These are phyloP conservation scores for Fregata magnificens DNA, from an alignment of 2,113 vertebrate genomes.

Conservation along the genomic window DNA sequence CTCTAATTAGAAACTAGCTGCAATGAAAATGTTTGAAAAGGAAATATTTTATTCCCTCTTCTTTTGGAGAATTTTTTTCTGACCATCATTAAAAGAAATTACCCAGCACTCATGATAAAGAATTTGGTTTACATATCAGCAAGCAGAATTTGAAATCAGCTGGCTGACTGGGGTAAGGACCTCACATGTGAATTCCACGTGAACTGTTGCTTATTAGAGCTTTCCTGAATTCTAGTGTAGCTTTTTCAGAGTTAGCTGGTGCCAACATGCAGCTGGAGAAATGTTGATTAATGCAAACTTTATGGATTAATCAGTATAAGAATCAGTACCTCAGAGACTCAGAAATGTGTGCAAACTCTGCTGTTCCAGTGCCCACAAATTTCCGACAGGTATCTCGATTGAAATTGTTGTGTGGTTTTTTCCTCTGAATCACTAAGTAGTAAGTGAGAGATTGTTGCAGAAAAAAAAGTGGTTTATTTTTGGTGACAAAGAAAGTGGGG, in stretches of 20 bases:
- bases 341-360: neutral
- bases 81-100: neutral
- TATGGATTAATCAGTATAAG: slow-evolving; percentile 34
- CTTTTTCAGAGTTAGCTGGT: neutral
- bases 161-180: neutral
- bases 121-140: neutral
- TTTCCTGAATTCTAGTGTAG: neutral
- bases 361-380: neutral
- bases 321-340: neutral
- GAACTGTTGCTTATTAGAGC: neutral
- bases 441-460: neutral
- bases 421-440: neutral
- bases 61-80: neutral
- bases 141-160: slow-evolving; percentile 1
- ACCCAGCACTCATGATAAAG: neutral
- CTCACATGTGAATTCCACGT: neutral
- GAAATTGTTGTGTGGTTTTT: neutral
- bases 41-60: neutral
- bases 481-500: neutral
- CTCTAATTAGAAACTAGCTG: neutral
- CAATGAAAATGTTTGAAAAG: neutral
- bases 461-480: neutral
- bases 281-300: slow-evolving; percentile 19
- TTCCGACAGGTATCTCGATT: neutral
- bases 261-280: neutral